Evolutionary conservation across 1,140 invertebrate genomes (phyloP), one percentile per base, ranked within the genome.

Genomic region (Polyergus mexicanus): DNA sequence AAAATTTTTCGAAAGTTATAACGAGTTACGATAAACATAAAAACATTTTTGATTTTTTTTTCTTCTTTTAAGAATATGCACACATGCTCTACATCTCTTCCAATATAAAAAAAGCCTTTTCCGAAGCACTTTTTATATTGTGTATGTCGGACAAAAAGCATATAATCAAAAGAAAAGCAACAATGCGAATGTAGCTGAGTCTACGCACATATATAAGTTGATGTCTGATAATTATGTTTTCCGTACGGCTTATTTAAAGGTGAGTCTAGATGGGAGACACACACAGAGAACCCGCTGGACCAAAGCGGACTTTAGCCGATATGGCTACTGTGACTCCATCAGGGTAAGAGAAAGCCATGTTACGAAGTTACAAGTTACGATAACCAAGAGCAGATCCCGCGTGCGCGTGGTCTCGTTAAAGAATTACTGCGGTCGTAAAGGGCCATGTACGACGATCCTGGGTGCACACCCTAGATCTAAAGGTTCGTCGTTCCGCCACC

Each of bases 341-440:
- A 81, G 22, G 13, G 25, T 71, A 71, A 71, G 25, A 32, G 3
- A 38, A 56, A 41, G 38, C 38, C 54, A 35, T 58, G 28, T 22
- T 38, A 58, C 66, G 54, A 72, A 81, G 78, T 76, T 84, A 74
- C 28, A 76, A 41, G n/a, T n/a, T n/a, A n/a, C 32, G 35, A 63
- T 63, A 63, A 76, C 3, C 44, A 58, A 77, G 28, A 0, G 25
- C 3, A 54, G 44, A 58, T 19, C 16, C n/a, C 10, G 41, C 22
- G 32, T 44, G 35, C 25, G 69, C n/a, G 47, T 51, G 58, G 51
- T 58, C 84, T 66, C 68, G 60, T 86, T 69, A 66, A 86, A 86
- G 84, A 80, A 81, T 88, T 81, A 86, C 84, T 32, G 25, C 32
- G 62, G 41, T 86, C 77, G 56, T 86, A 80, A 83, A 86, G 32